Conservation (phyloP, 37 sponge, comb jelly and placozoan genomes). For the Tethya wilhelma region DNA sequence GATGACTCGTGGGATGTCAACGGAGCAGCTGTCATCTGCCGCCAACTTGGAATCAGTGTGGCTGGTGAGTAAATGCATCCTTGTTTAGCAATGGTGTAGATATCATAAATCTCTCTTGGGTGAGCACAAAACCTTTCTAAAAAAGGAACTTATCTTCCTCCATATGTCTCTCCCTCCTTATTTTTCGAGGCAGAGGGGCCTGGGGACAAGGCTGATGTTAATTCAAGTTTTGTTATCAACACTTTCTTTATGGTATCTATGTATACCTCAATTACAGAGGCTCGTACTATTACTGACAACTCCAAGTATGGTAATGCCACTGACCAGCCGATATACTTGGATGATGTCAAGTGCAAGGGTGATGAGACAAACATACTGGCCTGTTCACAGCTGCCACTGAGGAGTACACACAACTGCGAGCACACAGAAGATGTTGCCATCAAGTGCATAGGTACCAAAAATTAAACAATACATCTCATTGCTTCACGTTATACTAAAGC, state of each 20-base stretch:
- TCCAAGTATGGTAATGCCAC: not conserved
- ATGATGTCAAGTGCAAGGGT: constrained; percentile 60
- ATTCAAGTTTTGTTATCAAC: not conserved
- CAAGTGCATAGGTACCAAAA: constrained; percentile 18
- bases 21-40: constrained; percentile 13
- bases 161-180: too few species aligned
- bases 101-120: too few species aligned
- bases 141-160: not conserved
- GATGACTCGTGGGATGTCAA: constrained; percentile 38
- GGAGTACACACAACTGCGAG: constrained; percentile 41
- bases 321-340: constrained; percentile 36
- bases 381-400: constrained; percentile 39
- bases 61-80: not conserved
- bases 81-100: not conserved
- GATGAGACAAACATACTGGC: constrained; percentile 50
- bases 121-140: not conserved
- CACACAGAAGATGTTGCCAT: constrained; percentile 60
- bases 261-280: not conserved
- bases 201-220: not conserved
- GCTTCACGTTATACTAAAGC: too few species aligned
- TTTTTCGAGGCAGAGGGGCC: too few species aligned
- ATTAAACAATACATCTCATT: too few species aligned
- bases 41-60: not conserved
- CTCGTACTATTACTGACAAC: not conserved
- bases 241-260: not conserved